phyloP scores from a whole-genome alignment of 1,140 invertebrate genomes.

The Delia radicum region DNA sequence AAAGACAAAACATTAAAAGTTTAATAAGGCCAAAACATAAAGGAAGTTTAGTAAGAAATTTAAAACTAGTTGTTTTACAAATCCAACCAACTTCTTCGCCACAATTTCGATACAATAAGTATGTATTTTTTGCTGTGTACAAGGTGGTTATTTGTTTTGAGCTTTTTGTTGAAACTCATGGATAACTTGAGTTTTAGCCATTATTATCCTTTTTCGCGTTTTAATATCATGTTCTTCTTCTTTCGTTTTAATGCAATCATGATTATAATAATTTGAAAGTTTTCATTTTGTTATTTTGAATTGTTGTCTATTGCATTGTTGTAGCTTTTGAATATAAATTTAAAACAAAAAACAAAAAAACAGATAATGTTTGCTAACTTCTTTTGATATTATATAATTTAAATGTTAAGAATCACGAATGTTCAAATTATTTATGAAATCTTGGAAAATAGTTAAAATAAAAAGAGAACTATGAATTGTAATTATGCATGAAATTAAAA shows the following conservation, averaged over 20 bases:
- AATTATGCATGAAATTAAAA: too few species aligned
- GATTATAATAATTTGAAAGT: neutral
- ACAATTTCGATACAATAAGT: neutral
- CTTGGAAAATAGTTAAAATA: too few species aligned
- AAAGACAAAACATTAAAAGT: neutral
- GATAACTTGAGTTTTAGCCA: neutral
- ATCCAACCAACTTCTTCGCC: neutral
- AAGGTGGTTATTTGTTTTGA: neutral
- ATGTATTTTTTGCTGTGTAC: neutral
- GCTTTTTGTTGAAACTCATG: neutral
- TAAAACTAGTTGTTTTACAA: neutral
- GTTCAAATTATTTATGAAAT: too few species aligned
- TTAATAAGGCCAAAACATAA: slow-evolving; percentile 9
- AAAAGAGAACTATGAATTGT: too few species aligned
- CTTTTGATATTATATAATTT: too few species aligned
- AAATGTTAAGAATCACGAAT: too few species aligned
- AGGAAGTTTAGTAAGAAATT: neutral
- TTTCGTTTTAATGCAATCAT: neutral
- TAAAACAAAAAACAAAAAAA: too few species aligned
- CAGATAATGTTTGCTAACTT: too few species aligned
- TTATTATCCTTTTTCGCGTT: neutral
- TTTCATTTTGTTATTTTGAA: neutral
- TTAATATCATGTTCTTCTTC: neutral
- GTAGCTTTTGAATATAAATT: neutral
- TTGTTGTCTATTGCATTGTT: neutral